A percentile compares a stretch with the other conserved stretches of the same genome.
These are phyloP conservation scores for Heliothis peltigera DNA, from an alignment of 2,888 invertebrate genomes.

Conservation along the genomic window DNA sequence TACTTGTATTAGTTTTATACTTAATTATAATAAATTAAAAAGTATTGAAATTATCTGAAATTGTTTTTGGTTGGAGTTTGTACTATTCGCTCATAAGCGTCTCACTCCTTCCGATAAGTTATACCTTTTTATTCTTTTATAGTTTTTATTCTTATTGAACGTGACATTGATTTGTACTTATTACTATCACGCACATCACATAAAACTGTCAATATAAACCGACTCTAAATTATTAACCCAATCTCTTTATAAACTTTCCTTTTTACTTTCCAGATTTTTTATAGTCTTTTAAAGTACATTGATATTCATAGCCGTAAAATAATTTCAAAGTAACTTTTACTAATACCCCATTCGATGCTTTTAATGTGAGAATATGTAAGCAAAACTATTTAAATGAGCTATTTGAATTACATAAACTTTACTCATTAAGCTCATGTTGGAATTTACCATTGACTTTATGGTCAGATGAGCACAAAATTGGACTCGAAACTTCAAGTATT, in stretches of 20 bases:
- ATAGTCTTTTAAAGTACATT: conserved; percentile 59
- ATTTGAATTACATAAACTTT: conserved; percentile 43
- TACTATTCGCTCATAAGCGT: conserved; percentile 8
- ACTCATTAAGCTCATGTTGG: conserved; percentile 35
- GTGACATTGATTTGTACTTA: conserved; percentile 61
- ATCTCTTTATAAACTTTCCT: conserved; percentile 63
- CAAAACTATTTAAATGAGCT: conserved; percentile 44
- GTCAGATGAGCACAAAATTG: conserved; percentile 1
- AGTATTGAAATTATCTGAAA: conserved; percentile 33
- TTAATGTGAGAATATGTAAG: conserved; percentile 49
- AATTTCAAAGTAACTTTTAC: conserved; percentile 54
- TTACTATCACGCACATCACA: conserved; percentile 52
- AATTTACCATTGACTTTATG: conserved; percentile 31
- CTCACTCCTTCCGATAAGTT: conserved; percentile 14
- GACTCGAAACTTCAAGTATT: conserved; percentile 1
- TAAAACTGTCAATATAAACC: conserved; percentile 59
- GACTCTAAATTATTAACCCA: conserved; percentile 57
- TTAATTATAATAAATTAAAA: conserved; percentile 35
- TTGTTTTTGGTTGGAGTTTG: conserved; percentile 16
- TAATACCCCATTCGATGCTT: conserved; percentile 44
- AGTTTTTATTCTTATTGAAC: conserved; percentile 14
- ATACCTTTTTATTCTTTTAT: conserved; percentile 17
- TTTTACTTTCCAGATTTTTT: conserved; percentile 58
- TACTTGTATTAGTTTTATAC: conserved; percentile 58
- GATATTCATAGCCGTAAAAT: conserved; percentile 62